These are phyloP conservation scores for Scolanthus callimorphus DNA, from an alignment of 92 coral and sea anemone species.

Conservation along the genomic window DNA sequence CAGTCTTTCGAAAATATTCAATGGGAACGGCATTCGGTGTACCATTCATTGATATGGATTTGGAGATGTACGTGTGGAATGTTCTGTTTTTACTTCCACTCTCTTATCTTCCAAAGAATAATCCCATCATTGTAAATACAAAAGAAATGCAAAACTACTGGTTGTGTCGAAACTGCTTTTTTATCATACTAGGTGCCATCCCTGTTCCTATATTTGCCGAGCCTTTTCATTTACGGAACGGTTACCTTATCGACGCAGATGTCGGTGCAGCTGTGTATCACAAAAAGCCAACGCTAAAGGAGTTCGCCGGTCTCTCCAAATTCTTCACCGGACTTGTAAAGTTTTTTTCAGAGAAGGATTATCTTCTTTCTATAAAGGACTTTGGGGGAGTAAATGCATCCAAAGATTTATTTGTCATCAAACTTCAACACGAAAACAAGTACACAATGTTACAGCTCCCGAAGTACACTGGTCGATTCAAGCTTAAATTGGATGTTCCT, in stretches of 20 bases:
- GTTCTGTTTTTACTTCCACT: too few relatives aligned
- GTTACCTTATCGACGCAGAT: constrained; percentile 28
- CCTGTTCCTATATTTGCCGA: constrained; percentile 68
- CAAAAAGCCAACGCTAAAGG: constrained; percentile 38
- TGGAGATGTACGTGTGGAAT: too few relatives aligned
- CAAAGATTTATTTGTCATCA: constrained; percentile 38
- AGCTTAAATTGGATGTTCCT: too few relatives aligned
- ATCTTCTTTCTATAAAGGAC: constrained; percentile 44
- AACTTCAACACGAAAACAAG: constrained; percentile 33
- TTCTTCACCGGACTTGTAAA: constrained; percentile 42
- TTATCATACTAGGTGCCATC: constrained; percentile 34
- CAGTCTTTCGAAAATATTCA: too few relatives aligned
- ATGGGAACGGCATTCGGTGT: too few relatives aligned
- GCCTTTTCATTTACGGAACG: constrained; percentile 35
- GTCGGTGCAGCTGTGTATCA: constrained; percentile 43
- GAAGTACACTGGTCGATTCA: too few relatives aligned
- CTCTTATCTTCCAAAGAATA: too few relatives aligned
- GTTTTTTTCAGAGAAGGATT: constrained; percentile 28
- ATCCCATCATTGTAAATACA: constrained; percentile 42
- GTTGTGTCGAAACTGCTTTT: constrained; percentile 53
- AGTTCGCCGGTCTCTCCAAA: constrained; percentile 28
- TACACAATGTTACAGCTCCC: too few relatives aligned
- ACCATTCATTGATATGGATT: too few relatives aligned
- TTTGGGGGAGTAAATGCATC: constrained; percentile 33
- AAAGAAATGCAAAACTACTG: constrained; percentile 50